Evolutionary conservation across 2,113 vertebrate genomes (phyloP).

Genomic region (Petrocephalus zakoni): DNA sequence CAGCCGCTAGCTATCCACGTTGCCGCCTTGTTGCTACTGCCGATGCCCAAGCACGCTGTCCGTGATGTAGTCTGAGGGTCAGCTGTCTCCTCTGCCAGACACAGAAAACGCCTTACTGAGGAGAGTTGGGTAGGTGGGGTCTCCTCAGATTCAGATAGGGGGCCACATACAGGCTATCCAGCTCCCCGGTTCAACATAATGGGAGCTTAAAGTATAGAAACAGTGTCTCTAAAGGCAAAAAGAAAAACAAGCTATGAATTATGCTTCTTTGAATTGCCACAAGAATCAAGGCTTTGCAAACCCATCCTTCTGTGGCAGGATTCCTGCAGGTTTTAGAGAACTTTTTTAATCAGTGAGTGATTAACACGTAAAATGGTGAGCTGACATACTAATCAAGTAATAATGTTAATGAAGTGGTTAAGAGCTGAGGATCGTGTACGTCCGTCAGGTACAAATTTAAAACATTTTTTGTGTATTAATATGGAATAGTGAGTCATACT

Average conservation of each 20-base stretch:
- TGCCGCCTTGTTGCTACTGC: background rate
- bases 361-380: conserved; percentile 1
- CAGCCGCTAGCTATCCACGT: background rate
- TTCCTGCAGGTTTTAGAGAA: background rate
- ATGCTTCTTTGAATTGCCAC: background rate
- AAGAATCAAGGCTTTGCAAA: background rate
- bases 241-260: background rate
- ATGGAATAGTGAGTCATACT: background rate
- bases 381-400: background rate
- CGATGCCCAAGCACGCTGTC: background rate
- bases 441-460: background rate
- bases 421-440: background rate
- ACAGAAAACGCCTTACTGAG: background rate
- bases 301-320: background rate
- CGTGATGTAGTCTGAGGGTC: background rate
- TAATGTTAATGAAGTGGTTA: background rate
- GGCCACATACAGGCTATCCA: background rate
- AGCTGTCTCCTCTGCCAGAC: background rate
- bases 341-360: background rate
- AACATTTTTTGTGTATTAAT: background rate
- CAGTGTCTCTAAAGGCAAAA: background rate
- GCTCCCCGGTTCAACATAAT: background rate
- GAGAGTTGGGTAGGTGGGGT: background rate
- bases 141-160: background rate
- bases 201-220: background rate